Evolutionary conservation across 2,888 invertebrate species (phyloP).

Genomic region (Hydrotaea cyrtoneurina): DNA sequence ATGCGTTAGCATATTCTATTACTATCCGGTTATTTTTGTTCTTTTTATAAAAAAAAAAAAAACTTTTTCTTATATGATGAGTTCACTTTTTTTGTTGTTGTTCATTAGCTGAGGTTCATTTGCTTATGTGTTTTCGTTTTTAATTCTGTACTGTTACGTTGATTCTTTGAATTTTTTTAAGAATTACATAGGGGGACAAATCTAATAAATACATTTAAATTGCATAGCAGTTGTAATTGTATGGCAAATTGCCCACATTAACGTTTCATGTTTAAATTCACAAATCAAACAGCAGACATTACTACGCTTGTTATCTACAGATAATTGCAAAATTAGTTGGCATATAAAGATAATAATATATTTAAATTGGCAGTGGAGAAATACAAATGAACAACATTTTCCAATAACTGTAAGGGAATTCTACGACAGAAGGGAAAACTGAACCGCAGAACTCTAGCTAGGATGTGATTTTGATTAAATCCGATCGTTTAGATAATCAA

Average conservation of each 20-base stretch:
- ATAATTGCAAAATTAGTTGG: not conserved
- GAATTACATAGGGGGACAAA: not conserved
- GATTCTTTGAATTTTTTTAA: not conserved
- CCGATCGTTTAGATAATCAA: no score
- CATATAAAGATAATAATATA: not conserved
- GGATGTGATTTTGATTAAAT: no score
- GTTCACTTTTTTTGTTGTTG: not conserved
- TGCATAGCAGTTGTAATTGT: not conserved
- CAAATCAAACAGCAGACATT: not conserved
- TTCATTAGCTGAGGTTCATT: not conserved
- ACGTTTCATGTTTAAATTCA: not conserved
- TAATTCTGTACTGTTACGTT: not conserved
- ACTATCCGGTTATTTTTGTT: constrained; percentile 11
- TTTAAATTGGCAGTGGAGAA: not conserved
- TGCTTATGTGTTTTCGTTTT: not conserved
- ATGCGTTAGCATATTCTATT: constrained; percentile 18
- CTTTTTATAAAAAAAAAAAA: no score
- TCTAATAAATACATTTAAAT: not conserved
- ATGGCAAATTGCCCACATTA: not conserved
- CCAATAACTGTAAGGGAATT: not conserved
- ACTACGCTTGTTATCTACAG: not conserved
- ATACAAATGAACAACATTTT: not conserved
- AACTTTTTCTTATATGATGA: constrained; percentile 5
- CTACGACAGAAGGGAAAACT: no score
- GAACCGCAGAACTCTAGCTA: no score